Percentiles rank a stretch among this genome's conserved stretches.
These are phyloP conservation scores for Doris montereyensis DNA, from an alignment of 2,888 invertebrate genomes.

Conservation along the genomic window DNA sequence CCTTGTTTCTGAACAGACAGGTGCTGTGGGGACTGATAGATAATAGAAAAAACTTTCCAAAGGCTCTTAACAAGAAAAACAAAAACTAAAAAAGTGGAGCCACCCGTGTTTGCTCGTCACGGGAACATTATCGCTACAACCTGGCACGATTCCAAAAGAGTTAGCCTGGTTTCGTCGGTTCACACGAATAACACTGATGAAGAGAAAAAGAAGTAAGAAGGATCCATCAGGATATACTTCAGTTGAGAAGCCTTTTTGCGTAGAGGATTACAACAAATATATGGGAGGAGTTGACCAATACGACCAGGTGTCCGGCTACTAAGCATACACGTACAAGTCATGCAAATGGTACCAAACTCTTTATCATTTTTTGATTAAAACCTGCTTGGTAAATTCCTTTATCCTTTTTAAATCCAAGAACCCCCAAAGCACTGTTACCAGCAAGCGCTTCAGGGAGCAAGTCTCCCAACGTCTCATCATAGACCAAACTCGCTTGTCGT, in stretches of 20 bases:
- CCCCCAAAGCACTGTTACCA: neutral
- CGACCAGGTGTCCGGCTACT: slow-evolving; percentile 38
- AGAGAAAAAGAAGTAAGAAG: slow-evolving; percentile 21
- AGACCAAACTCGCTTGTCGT: too few relatives aligned
- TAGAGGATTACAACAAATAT: slow-evolving; percentile 27
- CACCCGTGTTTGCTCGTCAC: slow-evolving; percentile 45
- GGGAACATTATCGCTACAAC: slow-evolving; percentile 44
- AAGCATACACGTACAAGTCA: slow-evolving; percentile 38
- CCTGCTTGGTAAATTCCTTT: slow-evolving; percentile 45
- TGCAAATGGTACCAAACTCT: slow-evolving; percentile 43
- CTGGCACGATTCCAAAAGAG: slow-evolving; percentile 48
- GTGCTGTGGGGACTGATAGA: slow-evolving; percentile 44
- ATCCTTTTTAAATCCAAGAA: slow-evolving; percentile 38
- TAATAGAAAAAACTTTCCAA: slow-evolving; percentile 41
- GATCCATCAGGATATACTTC: slow-evolving; percentile 7
- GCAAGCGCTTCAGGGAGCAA: neutral
- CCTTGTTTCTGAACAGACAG: slow-evolving; percentile 2
- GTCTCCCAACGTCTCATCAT: too few relatives aligned
- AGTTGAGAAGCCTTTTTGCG: slow-evolving; percentile 38
- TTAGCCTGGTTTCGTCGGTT: slow-evolving; percentile 22
- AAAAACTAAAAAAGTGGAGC: slow-evolving; percentile 44
- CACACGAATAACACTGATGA: slow-evolving; percentile 23
- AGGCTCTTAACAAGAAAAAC: slow-evolving; percentile 28
- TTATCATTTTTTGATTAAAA: slow-evolving; percentile 41
- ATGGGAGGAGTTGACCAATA: slow-evolving; percentile 45